Evolutionary conservation across 2,888 invertebrate species (phyloP).

Genomic region (Troilus luridus): DNA sequence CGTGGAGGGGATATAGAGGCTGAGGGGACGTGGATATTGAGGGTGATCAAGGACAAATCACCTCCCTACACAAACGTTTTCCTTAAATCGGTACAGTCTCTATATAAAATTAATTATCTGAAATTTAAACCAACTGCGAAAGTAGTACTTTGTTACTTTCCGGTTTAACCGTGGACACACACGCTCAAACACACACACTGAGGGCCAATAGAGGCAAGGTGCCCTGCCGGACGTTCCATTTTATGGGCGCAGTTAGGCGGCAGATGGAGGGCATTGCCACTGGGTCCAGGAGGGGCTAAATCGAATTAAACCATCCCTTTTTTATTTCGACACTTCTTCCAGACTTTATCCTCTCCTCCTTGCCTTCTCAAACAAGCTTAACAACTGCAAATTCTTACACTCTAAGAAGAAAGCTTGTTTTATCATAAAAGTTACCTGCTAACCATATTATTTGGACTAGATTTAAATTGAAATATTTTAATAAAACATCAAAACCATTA

Average conservation of each 20-base stretch:
- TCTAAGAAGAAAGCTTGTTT: not conserved
- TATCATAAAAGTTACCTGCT: not conserved
- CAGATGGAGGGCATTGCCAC: constrained; percentile 24
- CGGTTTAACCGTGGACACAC: not conserved
- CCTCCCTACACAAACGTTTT: too few species aligned
- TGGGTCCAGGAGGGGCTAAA: not conserved
- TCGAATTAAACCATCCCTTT: constrained; percentile 25
- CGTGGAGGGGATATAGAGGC: too few species aligned
- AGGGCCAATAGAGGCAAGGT: not conserved
- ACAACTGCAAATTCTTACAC: not conserved
- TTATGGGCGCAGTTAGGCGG: constrained; percentile 21
- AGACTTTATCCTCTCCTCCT: not conserved
- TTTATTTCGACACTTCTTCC: constrained; percentile 31
- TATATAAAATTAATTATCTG: too few species aligned
- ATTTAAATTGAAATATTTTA: too few species aligned
- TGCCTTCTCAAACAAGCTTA: not conserved
- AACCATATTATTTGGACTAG: too few species aligned
- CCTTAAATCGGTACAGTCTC: too few species aligned
- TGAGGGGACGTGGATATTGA: too few species aligned
- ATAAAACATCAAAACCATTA: too few species aligned
- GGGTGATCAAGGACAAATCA: too few species aligned
- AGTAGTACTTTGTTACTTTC: too few species aligned
- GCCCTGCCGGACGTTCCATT: constrained; percentile 16
- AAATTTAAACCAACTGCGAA: not conserved
- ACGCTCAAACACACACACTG: not conserved